Base-by-base conservation (phyloP, 1,140 invertebrate genomes). In the Panulirus ornatus region DNA sequence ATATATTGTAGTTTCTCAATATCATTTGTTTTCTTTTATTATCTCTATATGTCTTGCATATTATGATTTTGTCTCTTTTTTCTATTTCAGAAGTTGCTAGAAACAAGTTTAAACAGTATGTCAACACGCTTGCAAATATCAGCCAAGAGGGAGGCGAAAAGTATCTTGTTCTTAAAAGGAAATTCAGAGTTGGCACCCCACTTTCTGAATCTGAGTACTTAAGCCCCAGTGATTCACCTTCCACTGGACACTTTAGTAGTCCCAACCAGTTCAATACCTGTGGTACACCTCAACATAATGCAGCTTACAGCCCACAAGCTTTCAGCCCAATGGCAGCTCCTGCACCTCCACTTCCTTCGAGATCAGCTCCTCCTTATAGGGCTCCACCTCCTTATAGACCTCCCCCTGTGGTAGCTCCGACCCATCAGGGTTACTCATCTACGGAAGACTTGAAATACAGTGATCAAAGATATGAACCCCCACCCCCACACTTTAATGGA, bases 51-150 rank as follows among this genome's bases (percentile, higher is more conserved):
- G 27, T 51, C 8, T 44, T 42, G 19, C 22, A 47, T 30, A 36
- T 3, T 54, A 27, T 40, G 42, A n/a, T 9, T 30, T 42, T 75
- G 0, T 82, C 14, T 81, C 19, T 84, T 22, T 75, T 81, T 70
- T 47, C 92, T 22, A 54, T 81, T 70, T 47, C 92, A 92, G 92
- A 92, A 84, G 30, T 97, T 94, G 97, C 97, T 1, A 95, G 97
- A 92, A 96, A 96, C 92, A 96, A 96, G 92, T 99, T 99, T 93
- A 98, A 98, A 94, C 96, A 97, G 88, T 97, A 97, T 94, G 97
- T 99, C 2, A 99, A 98, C 93, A 95, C 95, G 51, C 94, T 99
- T 90, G 97, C 98, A 2, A 96, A 96, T 9, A 97, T 98, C 75
- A 97, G 94, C 85, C 93, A 94, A 71, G 94, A 95, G 92, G 94